Percentiles rank a stretch among this genome's conserved stretches.
Conservation (phyloP, 2,888 invertebrate species). For the Philhelius pedissequus region DNA sequence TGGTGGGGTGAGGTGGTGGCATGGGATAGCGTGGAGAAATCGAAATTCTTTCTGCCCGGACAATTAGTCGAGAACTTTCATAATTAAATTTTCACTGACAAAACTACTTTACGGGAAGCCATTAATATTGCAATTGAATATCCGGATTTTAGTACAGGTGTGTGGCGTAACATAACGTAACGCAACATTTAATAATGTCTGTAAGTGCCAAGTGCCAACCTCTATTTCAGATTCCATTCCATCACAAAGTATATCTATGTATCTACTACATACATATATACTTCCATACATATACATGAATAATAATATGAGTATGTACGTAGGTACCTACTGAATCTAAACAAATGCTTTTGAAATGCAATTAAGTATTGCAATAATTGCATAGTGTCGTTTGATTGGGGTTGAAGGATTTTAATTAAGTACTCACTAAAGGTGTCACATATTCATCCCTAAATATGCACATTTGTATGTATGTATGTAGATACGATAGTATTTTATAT, state of each 20-base stretch:
- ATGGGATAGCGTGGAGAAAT: background rate
- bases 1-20: background rate
- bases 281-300: background rate
- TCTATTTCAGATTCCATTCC: constrained; percentile 7
- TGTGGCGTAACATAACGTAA: background rate
- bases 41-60: background rate
- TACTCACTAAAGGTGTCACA: background rate
- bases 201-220: background rate
- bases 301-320: background rate
- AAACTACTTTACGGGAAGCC: constrained; percentile 13
- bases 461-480: no score
- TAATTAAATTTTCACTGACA: constrained; percentile 37
- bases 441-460: background rate
- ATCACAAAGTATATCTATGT: background rate
- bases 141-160: background rate
- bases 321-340: background rate
- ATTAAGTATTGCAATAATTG: constrained; percentile 16
- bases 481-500: no score
- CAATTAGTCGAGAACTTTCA: constrained; percentile 1
- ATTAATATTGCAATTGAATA: constrained; percentile 21
- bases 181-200: background rate
- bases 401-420: constrained; percentile 12
- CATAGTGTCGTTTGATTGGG: background rate
- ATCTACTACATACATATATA: no score
- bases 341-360: constrained; percentile 13